phyloP scores from a whole-genome alignment of 2,113 vertebrate genomes.

The Mus pahari region DNA sequence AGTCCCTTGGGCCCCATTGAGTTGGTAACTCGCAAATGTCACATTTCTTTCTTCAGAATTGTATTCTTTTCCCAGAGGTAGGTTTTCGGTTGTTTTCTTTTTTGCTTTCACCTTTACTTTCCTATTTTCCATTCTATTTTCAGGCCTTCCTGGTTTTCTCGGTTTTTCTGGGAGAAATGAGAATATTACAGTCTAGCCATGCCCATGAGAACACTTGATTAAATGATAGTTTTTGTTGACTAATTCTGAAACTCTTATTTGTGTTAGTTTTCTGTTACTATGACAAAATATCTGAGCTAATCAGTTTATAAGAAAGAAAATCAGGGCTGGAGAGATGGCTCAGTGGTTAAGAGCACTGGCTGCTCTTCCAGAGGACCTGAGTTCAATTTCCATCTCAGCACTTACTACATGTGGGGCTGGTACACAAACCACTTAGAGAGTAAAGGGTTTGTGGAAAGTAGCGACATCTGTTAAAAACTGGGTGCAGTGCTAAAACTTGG shows the following conservation, averaged over 20 bases:
- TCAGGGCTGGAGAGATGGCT: background rate
- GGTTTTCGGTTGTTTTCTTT: background rate
- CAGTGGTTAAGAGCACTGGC: background rate
- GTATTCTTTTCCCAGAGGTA: background rate
- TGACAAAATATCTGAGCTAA: background rate
- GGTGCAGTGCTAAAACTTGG: background rate
- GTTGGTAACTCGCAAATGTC: background rate
- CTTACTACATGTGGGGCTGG: background rate
- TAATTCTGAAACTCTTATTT: slow-evolving; percentile 29
- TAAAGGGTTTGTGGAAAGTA: background rate
- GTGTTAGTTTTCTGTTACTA: background rate
- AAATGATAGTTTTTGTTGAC: background rate
- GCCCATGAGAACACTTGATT: background rate
- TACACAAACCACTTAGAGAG: background rate
- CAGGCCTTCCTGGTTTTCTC: background rate
- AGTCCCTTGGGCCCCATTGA: background rate
- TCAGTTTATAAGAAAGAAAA: background rate
- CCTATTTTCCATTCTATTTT: background rate
- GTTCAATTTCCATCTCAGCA: background rate
- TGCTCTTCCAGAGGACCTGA: background rate
- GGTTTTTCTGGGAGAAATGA: background rate
- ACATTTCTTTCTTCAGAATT: background rate
- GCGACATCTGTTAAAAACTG: background rate
- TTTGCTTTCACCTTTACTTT: background rate
- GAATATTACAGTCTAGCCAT: background rate